Evolutionary conservation across 2,797 vertebrate species (phyloP).

Genomic region (Rhadinocentrus ornatus): DNA sequence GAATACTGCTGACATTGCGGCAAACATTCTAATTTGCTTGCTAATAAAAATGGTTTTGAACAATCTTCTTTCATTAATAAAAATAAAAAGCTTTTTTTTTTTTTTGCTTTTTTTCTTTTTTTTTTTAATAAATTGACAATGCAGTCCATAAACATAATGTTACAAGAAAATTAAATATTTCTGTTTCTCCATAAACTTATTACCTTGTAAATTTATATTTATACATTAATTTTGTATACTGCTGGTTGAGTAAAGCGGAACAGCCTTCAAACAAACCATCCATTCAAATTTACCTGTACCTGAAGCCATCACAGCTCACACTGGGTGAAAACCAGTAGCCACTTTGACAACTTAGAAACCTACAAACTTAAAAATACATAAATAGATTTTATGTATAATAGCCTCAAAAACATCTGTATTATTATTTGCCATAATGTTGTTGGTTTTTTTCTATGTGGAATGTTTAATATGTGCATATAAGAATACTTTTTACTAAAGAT

Average conservation of each 20-base stretch:
- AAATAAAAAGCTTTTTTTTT: no score
- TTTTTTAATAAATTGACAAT: no score
- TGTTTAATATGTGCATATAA: neutral
- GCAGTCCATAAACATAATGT: no score
- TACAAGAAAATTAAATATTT: no score
- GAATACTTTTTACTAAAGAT: neutral
- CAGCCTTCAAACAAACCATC: neutral
- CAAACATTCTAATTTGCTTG: no score
- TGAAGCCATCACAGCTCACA: neutral
- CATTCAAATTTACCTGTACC: neutral
- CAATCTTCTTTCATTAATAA: no score
- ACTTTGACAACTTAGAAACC: no score
- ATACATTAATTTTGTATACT: neutral
- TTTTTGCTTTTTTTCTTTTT: no score
- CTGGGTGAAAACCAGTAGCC: neutral
- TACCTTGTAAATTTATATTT: neutral
- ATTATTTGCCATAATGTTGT: neutral
- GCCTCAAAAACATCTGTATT: neutral
- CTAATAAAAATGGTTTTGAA: no score
- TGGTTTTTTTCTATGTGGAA: no score
- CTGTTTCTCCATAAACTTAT: no score
- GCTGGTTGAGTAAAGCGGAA: neutral
- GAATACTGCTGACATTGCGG: no score
- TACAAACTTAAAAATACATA: neutral
- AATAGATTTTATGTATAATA: neutral